Base-by-base conservation (phyloP, 2,797 vertebrate species). In the Amblyopsis hoosieri region DNA sequence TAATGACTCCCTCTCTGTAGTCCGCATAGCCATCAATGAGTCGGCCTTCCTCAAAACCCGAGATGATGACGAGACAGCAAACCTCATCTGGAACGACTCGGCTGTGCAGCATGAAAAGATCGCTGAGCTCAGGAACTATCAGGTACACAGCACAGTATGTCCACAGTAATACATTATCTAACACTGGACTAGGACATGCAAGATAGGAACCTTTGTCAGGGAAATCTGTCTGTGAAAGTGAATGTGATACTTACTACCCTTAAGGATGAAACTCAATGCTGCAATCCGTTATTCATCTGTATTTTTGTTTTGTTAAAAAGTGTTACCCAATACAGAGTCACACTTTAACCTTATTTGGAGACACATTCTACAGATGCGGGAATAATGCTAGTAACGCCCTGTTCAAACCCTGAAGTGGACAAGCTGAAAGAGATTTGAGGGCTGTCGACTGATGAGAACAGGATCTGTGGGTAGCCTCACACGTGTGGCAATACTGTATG, bases 31-130 rank as follows among this genome's bases (percentile, higher is more conserved):
- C 45, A 97, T 97, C 82, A 91, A 88, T 47, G 97, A 99, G 84
- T 90, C 96, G 92, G 93, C 90, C 69, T 99, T 95, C 86, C 89
- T 94, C 79, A 98, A 97, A 87, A 90, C 94, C 5, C 89, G 94
- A 7, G 97, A 99, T 73, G 95, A 98, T 29, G 97, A 99, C 76
- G 97, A 99, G 83, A 98, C 95, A 0, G 95, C 97, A 79, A 98
- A 99, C 87, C 95, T 99, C 62, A 98, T 99, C 83, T 99, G 97
- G 97, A 98, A 93, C 50, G 97, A 99, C 79, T 95, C 95, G 55
- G 95, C 97, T 0, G 96, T 99, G 76, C 97, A 99, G 74, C 97
- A 99, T 12, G 97, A 99, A 81, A 98, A 95, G 91, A 99, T 99
- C 19, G 94, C 96, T 74, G 97, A 99, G 70, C 95, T 99, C 86